Percentiles rank a stretch among this genome's conserved stretches.
phyloP scores from a whole-genome alignment of 2,888 invertebrate species.

The Cartodere bifasciata region DNA sequence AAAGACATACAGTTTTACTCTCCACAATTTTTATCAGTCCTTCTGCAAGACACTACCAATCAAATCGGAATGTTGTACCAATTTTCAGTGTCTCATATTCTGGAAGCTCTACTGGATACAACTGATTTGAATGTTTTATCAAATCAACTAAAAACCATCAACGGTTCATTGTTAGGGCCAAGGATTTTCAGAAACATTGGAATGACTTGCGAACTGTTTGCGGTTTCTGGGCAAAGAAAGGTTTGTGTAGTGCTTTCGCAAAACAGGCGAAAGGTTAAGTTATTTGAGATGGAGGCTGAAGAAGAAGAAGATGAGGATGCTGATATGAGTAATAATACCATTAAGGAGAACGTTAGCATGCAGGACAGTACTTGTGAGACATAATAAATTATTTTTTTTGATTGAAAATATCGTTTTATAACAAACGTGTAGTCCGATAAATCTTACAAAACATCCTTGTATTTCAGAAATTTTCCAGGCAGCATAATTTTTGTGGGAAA shows the following conservation, averaged over 20 bases:
- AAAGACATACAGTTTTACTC: conserved; percentile 69
- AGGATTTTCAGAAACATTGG: conserved; percentile 48
- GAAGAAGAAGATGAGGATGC: conserved; percentile 79
- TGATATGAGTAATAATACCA: conserved; percentile 29
- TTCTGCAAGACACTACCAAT: conserved; percentile 44
- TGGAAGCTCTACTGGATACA: conserved; percentile 28
- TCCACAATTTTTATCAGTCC: conserved; percentile 54
- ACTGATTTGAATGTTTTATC: too few species aligned
- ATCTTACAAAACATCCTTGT: too few species aligned
- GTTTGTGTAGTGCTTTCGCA: conserved; percentile 77
- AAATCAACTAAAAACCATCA: conserved; percentile 38
- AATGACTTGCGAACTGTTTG: conserved; percentile 54
- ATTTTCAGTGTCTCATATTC: conserved; percentile 19
- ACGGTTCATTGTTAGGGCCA: conserved; percentile 42
- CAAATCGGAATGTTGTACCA: conserved; percentile 24
- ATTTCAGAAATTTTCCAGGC: too few species aligned
- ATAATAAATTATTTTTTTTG: too few species aligned
- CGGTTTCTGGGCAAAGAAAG: conserved; percentile 74
- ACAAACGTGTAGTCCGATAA: too few species aligned
- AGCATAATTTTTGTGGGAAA: too few species aligned
- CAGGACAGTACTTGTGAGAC: too few species aligned
- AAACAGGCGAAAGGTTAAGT: conserved; percentile 63
- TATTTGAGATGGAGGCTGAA: conserved; percentile 88
- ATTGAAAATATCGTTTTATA: too few species aligned
- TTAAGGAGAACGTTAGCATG: conserved; percentile 21